Percentiles rank a stretch among this genome's conserved stretches.
Evolutionary conservation across 1,140 invertebrate genomes (phyloP).

Genomic region (Ceratitis capitata): DNA sequence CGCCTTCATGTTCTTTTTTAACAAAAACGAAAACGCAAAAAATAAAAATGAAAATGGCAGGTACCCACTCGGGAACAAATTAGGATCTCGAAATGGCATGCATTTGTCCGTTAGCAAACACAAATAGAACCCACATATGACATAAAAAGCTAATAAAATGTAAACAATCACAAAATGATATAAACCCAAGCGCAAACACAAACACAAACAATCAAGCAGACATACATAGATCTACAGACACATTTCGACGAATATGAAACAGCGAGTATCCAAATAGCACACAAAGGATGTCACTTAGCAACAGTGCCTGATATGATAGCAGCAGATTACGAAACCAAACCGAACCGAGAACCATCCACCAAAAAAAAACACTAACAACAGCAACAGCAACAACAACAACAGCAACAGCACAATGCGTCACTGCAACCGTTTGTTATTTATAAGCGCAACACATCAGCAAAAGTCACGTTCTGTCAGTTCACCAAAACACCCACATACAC

Average conservation of each 20-base stretch:
- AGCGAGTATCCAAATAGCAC: not conserved
- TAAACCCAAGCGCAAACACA: not conserved
- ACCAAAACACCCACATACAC: not conserved
- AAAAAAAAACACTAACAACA: not conserved
- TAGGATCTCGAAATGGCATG: not conserved
- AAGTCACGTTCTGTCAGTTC: not conserved
- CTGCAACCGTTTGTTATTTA: not conserved
- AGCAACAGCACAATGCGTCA: not conserved
- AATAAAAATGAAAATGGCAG: not conserved
- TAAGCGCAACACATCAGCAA: constrained; percentile 4
- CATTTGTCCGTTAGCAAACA: not conserved
- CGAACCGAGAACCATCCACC: too few relatives aligned
- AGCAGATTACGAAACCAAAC: not conserved
- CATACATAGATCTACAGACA: too few relatives aligned
- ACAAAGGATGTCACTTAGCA: not conserved
- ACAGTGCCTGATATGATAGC: not conserved
- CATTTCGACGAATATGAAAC: too few relatives aligned
- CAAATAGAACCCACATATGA: not conserved
- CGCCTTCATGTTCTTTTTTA: not conserved
- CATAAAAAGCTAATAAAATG: constrained; percentile 25
- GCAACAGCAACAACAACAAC: not conserved
- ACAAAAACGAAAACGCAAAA: not conserved
- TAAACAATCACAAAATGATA: not conserved
- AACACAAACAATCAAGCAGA: not conserved
- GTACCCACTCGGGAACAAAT: constrained; percentile 3